A percentile compares a stretch with the other conserved stretches of the same genome.
Conservation (phyloP, 2,113 vertebrate genomes). For the Engraulis encrasicolus region DNA sequence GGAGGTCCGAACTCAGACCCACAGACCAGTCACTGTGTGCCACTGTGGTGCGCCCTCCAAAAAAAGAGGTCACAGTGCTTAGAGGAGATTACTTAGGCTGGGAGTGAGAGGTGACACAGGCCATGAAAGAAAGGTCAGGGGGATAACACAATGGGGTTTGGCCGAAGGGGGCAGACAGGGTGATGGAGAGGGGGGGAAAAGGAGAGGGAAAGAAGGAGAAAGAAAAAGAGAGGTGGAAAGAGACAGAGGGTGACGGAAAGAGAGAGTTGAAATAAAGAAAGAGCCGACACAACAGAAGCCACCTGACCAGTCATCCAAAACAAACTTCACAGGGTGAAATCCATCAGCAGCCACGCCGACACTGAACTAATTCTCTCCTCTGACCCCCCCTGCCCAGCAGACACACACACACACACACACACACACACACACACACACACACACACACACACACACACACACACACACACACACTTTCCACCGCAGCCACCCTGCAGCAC, state of each 20-base stretch:
- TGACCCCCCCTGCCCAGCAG: too few species aligned
- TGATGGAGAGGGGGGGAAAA: background rate
- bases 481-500: background rate
- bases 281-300: slow-evolving; percentile 21
- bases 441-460: background rate
- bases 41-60: background rate
- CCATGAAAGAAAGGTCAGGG: slow-evolving; percentile 29
- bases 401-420: background rate
- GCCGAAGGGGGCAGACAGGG: background rate
- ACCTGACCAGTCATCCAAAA: slow-evolving; percentile 28
- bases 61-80: slow-evolving; percentile 37
- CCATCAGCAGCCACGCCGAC: background rate
- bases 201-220: background rate
- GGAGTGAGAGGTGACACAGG: slow-evolving; percentile 24
- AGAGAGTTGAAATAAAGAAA: background rate
- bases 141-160: background rate
- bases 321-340: background rate
- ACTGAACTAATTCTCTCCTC: background rate
- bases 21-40: slow-evolving; percentile 20
- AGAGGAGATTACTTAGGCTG: slow-evolving; percentile 37
- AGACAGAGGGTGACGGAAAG: background rate
- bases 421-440: background rate
- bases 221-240: background rate
- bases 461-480: background rate
- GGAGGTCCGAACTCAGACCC: slow-evolving; percentile 18